Percentiles rank a stretch among this genome's conserved stretches.
These are phyloP conservation scores for Deroplatys truncata DNA, from an alignment of 2,888 invertebrate genomes.

Conservation along the genomic window DNA sequence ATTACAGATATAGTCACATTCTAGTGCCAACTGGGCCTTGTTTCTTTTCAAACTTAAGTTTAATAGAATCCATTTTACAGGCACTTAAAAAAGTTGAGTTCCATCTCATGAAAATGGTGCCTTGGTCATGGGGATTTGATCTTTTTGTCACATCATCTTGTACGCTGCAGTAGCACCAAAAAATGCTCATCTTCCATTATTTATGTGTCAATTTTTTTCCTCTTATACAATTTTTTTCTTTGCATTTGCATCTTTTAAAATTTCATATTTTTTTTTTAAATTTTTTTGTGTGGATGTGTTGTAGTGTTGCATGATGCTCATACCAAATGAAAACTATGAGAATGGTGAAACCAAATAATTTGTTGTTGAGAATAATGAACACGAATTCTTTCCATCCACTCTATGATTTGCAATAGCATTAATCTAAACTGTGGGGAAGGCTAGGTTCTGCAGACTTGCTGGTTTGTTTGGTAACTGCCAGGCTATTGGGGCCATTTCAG, in stretches of 20 bases:
- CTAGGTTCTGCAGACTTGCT: not conserved
- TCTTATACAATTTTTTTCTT: not conserved
- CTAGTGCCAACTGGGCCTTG: not conserved
- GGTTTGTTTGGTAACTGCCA: not conserved
- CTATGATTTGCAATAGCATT: not conserved
- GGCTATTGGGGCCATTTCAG: no score
- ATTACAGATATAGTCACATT: not conserved
- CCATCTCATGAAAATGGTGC: conserved; percentile 6
- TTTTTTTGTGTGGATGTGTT: not conserved
- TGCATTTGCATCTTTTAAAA: not conserved
- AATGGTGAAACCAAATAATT: not conserved
- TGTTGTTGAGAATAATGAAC: not conserved
- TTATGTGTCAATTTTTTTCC: not conserved
- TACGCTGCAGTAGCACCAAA: not conserved
- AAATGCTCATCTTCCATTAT: not conserved
- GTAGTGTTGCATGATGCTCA: not conserved
- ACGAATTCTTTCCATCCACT: not conserved
- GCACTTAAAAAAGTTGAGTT: conserved; percentile 9
- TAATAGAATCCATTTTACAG: not conserved
- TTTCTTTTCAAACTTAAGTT: not conserved
- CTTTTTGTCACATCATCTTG: not conserved
- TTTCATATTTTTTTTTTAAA: not conserved
- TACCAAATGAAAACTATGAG: not conserved
- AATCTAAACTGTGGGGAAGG: conserved; percentile 3
- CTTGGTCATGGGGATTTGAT: conserved; percentile 1